Base-by-base conservation (phyloP, 30 jellyfish, hydroid and myxozoan genomes). In the Chironex yamaguchii region DNA sequence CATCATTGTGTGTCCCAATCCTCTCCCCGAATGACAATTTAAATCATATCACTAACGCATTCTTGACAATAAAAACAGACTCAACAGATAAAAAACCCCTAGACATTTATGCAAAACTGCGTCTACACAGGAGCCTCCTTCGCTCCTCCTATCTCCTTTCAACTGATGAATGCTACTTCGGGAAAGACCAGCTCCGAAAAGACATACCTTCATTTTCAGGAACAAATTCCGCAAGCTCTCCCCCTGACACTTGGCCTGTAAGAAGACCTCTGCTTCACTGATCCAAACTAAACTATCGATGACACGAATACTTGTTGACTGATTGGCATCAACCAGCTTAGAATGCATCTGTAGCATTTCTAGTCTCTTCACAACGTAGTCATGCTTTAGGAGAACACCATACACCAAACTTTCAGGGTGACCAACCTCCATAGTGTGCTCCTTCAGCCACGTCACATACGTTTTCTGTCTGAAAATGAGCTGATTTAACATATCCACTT, bases 371-470 rank as follows among this genome's bases (percentile, higher is more conserved):
- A 48, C 34, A 30, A 77, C 52, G 81, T 71, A 86, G 24, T 67
- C 76, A 86, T 88, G 76, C 71, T 52, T 63, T 52, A 83, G 33
- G 24, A 64, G 82, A 22, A 86, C 36, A 24, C 70, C 73, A 48
- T 62, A 36, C 34, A 75, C 58, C 50, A 51, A 33, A 29, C 67
- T 75, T 29, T 86, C 96, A 29, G 76, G 90, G 29, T 74, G 81
- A 6, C 76, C 86, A 24, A 32, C 23, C 35, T 85, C 88, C 11
- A 48, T 31, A 14, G 33, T 17, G 27, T 65, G 96, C 62, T 67
- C 83, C 52, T 50, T 86, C 96, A 86, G 76, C 96, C 96, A 86
- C 0, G 90, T 31, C 6, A 86, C 79, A 13, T 73, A 90, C 20
- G 90, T 70, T 2, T 70, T 73, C 28, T 86, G 96, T 53, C 81